Conservation (phyloP, 1,140 invertebrate genomes). For the Araneus ventricosus region DNA sequence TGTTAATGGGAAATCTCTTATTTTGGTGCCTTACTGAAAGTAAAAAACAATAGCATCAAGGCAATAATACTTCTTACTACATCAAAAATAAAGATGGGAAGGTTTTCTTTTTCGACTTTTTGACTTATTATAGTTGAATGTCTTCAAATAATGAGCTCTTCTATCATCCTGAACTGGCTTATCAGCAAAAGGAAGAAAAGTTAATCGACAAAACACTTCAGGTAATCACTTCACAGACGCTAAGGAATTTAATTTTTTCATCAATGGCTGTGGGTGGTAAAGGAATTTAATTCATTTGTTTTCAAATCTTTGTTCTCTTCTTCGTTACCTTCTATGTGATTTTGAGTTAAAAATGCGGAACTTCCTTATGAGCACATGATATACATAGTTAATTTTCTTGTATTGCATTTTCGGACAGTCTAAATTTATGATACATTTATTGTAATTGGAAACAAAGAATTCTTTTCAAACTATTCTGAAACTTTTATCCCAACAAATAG, state of each 20-base stretch:
- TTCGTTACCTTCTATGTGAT: background rate
- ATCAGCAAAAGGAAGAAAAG: background rate
- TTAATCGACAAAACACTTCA: background rate
- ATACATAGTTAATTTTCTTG: background rate
- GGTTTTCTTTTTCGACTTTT: background rate
- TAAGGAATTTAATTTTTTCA: background rate
- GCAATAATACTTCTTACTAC: background rate
- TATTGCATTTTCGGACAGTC: background rate
- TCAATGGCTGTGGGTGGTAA: background rate
- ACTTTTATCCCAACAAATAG: too few species aligned
- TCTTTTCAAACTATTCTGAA: background rate
- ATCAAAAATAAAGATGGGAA: background rate
- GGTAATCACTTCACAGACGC: background rate
- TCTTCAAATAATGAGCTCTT: background rate
- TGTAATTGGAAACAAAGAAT: background rate
- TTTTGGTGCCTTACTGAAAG: background rate
- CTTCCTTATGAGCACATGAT: background rate
- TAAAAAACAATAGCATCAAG: background rate
- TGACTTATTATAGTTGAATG: background rate
- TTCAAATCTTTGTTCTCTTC: background rate
- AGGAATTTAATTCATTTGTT: background rate
- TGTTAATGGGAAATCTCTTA: background rate
- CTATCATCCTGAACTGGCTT: background rate
- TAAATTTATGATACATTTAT: background rate
- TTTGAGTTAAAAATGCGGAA: background rate